Evolutionary conservation across 37 sponge, comb jelly and placozoan species (phyloP), one percentile per base, ranked within the genome.

Genomic region (Aphrocallistes beatrix): DNA sequence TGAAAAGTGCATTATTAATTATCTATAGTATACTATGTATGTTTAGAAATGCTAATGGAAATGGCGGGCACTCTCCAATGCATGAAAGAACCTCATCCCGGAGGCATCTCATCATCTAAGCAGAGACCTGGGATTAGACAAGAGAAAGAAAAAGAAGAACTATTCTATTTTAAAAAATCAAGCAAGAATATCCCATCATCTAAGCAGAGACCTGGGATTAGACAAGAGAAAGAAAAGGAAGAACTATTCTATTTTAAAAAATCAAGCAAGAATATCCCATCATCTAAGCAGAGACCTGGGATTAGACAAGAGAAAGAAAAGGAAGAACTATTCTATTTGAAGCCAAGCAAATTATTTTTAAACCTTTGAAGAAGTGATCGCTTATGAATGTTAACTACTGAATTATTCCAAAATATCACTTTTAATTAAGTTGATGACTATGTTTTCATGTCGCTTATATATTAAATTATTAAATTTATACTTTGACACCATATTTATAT

Each of bases 151-250:
- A 60, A 60, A 60, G 75, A 60, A 60, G n/a, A 3, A 6, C 75
- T 60, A 3, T 60, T 60, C 34, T 13, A 19, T 32, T 13, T 60
- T 28, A 19, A 60, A 6, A 60, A 60, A 28, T 21, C 13, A 47
- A 21, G 17, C 17, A 3, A 60, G n/a, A n/a, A n/a, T n/a, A n/a
- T n/a, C 6, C 75, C 25, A 25, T 25, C 8, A 60, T 19, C 34
- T 19, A 28, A 32, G 34, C 28, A 60, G 34, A 21, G 75, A 60
- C 75, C 75, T 19, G 75, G 75, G 34, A 60, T 60, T 60, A 21
- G 75, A 60, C 75, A 60, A 60, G 75, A 60, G 34, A 60, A 60
- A 32, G 75, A 60, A 28, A 60, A 60, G n/a, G 75, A 60, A 60
- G n/a, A 3, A 6, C 75, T 60, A 3, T 60, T 60, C 34, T 13